A percentile compares a stretch with the other conserved stretches of the same genome.
Evolutionary conservation across 2,113 vertebrate species (phyloP).

Genomic region (Macrotus californicus): DNA sequence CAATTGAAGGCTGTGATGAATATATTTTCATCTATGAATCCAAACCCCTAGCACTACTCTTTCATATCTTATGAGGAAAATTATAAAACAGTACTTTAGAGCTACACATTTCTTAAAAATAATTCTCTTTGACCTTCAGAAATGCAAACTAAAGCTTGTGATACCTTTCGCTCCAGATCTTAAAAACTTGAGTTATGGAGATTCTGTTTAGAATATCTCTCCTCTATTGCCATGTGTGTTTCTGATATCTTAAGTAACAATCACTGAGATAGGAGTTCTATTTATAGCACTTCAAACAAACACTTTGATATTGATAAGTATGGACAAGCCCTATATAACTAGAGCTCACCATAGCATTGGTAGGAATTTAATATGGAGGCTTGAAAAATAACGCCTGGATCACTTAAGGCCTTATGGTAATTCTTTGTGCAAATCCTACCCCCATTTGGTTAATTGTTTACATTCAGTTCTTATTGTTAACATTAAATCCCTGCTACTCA

Average conservation of each 20-base stretch:
- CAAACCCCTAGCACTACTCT: neutral
- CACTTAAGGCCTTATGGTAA: neutral
- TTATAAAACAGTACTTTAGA: neutral
- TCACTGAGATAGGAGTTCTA: neutral
- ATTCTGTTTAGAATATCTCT: neutral
- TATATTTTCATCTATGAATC: neutral
- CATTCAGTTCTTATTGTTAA: neutral
- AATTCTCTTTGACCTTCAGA: neutral
- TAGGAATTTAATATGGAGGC: neutral
- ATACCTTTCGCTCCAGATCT: neutral
- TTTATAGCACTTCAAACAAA: neutral
- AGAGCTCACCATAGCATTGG: neutral
- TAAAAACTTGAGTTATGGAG: neutral
- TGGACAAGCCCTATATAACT: neutral
- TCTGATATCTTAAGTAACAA: neutral
- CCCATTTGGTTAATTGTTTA: neutral
- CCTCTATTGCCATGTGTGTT: neutral
- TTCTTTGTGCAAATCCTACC: neutral
- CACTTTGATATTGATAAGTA: neutral
- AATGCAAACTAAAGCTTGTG: neutral
- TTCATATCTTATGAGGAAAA: neutral
- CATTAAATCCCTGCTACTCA: neutral
- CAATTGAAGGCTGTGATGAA: neutral
- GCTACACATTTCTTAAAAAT: neutral
- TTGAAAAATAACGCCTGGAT: neutral